Evolutionary conservation across 1,140 invertebrate species (phyloP).

Genomic region (Diachasma alloeum): DNA sequence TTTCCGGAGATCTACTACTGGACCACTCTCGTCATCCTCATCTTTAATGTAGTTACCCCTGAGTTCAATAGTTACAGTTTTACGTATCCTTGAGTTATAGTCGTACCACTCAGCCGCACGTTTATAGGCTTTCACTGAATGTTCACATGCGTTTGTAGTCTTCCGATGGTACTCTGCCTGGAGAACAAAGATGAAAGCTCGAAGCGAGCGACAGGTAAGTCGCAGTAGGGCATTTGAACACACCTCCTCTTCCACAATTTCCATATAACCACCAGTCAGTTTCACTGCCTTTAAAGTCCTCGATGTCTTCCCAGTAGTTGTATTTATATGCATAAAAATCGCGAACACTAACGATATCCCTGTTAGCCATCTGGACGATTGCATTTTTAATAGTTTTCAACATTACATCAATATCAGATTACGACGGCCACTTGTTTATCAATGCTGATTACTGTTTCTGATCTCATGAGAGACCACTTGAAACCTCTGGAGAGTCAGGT

Average conservation of each 20-base stretch:
- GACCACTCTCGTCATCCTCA: constrained; percentile 36
- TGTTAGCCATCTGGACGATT: neutral
- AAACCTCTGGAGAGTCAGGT: too few relatives aligned
- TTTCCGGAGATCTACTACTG: constrained; percentile 45
- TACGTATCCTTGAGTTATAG: neutral
- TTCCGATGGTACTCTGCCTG: constrained; percentile 53
- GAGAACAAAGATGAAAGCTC: constrained; percentile 55
- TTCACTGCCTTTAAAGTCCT: constrained; percentile 45
- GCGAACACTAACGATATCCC: neutral
- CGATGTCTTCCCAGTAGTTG: constrained; percentile 25
- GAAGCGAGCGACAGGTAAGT: constrained; percentile 56
- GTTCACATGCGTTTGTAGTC: constrained; percentile 42
- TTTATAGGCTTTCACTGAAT: neutral
- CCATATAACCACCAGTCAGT: constrained; percentile 51
- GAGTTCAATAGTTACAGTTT: constrained; percentile 25
- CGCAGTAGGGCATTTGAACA: constrained; percentile 52
- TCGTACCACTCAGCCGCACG: neutral
- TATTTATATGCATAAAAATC: constrained; percentile 31
- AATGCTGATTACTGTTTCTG: neutral
- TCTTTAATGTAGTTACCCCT: constrained; percentile 51
- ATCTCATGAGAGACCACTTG: neutral
- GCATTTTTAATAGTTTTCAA: neutral
- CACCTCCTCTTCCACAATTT: constrained; percentile 53
- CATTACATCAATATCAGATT: neutral
- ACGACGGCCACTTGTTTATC: neutral